Evolutionary conservation across 2,888 invertebrate species (phyloP), one percentile per base, ranked within the genome.

Genomic region (Hesperia comma): DNA sequence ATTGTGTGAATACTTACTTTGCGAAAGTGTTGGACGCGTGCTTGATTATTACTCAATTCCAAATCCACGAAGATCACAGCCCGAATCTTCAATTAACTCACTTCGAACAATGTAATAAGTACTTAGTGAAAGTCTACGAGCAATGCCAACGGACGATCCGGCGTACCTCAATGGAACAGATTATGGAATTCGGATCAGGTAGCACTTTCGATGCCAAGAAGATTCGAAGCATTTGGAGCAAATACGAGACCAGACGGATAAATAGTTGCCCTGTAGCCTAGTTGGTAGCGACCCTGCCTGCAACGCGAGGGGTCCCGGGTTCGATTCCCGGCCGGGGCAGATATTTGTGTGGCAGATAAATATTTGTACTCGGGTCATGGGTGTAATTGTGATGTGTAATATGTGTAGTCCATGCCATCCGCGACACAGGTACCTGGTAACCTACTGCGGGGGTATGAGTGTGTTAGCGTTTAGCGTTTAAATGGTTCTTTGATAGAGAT

Each of bases 181-280:
- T 49, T 49, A 69, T 72, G 66, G 63, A 67, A 74, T 71, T 70
- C 73, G 46, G 57, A 70, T 71, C 73, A 70, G 61, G 71, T 70
- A 68, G 55, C 68, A 74, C 71, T 73, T 72, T 74, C 70, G 69
- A 69, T 70, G 71, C 69, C 72, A 70, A 71, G 68, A 71, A 70
- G 67, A 71, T 64, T 53, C 58, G 32, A 41, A 51, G 53, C 41
- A 64, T 64, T 64, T 60, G 21, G 55, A 61, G 61, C 67, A 49
- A 67, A 61, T 61, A 67, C 60, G 61, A 55, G 61, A 67, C 61
- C 46, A 37, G 55, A 15, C 61, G 15, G 40, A 19, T 15, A 55
- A 67, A n/a, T n/a, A n/a, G n/a, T n/a, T n/a, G n/a, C n/a, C n/a
- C n/a, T n/a, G n/a, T n/a, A n/a, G n/a, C n/a, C n/a, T n/a, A n/a